Evolutionary conservation across 2,888 invertebrate genomes (phyloP).

Genomic region (Altica lythri): DNA sequence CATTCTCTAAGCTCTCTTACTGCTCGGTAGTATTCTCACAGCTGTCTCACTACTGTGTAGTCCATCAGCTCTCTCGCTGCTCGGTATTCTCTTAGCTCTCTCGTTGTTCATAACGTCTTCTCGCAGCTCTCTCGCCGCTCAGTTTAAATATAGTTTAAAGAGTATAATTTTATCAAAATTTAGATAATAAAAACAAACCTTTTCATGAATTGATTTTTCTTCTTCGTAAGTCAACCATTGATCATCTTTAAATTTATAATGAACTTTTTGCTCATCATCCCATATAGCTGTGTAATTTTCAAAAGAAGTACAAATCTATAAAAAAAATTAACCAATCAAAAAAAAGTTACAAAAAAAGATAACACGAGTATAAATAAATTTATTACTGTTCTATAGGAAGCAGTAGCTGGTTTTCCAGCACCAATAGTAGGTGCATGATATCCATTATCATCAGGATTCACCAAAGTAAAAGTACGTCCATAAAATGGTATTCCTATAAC

Average conservation of each 20-base stretch:
- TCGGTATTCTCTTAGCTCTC: too few species aligned
- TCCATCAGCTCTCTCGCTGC: too few species aligned
- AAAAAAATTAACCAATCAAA: neutral
- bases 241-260: slow-evolving; percentile 38
- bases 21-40: too few species aligned
- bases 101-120: too few species aligned
- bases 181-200: slow-evolving; percentile 41
- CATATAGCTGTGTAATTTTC: slow-evolving; percentile 37
- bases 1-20: too few species aligned
- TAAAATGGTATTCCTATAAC: slow-evolving; percentile 72
- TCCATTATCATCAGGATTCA: slow-evolving; percentile 52
- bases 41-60: too few species aligned
- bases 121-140: too few species aligned
- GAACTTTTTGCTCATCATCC: slow-evolving; percentile 43
- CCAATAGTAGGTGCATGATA: slow-evolving; percentile 58
- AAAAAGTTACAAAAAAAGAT: neutral
- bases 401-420: slow-evolving; percentile 12
- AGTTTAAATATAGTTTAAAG: neutral
- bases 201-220: slow-evolving; percentile 37
- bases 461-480: slow-evolving; percentile 69
- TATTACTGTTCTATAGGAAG: slow-evolving; percentile 18
- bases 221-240: slow-evolving; percentile 46
- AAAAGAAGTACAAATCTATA: slow-evolving; percentile 28
- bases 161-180: too few species aligned
- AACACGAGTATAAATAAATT: neutral